Percentiles rank a stretch among this genome's conserved stretches.
Conservation (phyloP, 2,113 vertebrate species). For the Loxodonta africana region DNA sequence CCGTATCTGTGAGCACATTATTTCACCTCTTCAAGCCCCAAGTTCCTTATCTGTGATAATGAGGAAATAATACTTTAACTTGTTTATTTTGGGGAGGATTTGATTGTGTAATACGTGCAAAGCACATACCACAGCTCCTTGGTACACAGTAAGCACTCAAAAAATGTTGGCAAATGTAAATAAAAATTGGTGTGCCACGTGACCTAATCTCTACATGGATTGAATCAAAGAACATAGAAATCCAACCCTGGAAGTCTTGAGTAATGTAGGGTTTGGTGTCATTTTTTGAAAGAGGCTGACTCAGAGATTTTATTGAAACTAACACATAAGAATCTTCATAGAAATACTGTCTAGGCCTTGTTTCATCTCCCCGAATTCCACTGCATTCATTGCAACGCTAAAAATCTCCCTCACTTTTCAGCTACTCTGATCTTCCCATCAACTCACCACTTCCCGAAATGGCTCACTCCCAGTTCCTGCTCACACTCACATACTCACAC, state of each 20-base stretch:
- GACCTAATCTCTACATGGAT: neutral
- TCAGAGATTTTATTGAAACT: neutral
- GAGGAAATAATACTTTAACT: neutral
- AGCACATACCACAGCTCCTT: neutral
- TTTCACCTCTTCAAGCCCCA: neutral
- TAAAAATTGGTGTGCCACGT: neutral
- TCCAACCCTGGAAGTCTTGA: neutral
- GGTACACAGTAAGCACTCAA: conserved; percentile 11
- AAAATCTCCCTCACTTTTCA: neutral
- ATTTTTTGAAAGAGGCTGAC: neutral
- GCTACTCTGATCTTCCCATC: neutral
- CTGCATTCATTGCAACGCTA: neutral
- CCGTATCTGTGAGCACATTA: neutral
- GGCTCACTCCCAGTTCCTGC: neutral
- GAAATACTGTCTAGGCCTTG: neutral
- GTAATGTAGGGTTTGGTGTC: neutral
- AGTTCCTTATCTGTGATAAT: conserved; percentile 14
- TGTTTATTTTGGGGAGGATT: neutral
- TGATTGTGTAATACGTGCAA: conserved; percentile 16
- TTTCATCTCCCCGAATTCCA: neutral
- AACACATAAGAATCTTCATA: neutral
- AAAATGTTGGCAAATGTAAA: conserved; percentile 49
- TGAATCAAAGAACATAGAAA: conserved; percentile 10
- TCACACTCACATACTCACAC: neutral
- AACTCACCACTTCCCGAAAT: neutral